Percentiles rank a stretch among this genome's conserved stretches.
These are phyloP conservation scores for Scaptodrosophila latifasciaeformis DNA, from an alignment of 2,888 invertebrate genomes.

Conservation along the genomic window DNA sequence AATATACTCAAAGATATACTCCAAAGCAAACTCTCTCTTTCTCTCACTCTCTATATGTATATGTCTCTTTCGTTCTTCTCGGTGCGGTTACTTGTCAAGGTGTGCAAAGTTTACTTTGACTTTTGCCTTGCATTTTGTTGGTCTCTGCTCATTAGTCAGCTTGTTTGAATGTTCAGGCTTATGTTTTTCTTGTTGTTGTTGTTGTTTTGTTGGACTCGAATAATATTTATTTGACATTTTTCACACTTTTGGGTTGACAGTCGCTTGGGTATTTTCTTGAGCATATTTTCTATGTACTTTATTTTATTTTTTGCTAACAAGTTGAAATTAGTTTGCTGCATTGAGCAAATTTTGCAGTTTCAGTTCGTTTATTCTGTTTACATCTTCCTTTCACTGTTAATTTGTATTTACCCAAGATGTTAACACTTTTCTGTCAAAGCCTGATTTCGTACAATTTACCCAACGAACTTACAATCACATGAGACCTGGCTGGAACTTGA, in stretches of 20 bases:
- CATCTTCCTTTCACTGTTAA: constrained; percentile 12
- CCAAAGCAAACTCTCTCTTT: no score
- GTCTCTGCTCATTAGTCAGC: constrained; percentile 52
- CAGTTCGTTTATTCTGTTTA: constrained; percentile 9
- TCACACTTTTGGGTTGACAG: constrained; percentile 52
- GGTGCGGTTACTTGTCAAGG: constrained; percentile 3
- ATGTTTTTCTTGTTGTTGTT: constrained; percentile 18
- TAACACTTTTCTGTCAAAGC: constrained; percentile 12
- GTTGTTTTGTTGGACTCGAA: constrained; percentile 26
- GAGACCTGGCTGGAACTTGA: no score
- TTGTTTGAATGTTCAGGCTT: constrained; percentile 26
- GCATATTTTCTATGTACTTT: constrained; percentile 17
- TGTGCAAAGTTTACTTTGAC: constrained; percentile 13
- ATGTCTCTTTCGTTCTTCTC: no score
- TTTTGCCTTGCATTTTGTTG: constrained; percentile 47
- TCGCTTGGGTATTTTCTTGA: constrained; percentile 29
- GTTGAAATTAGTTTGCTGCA: constrained; percentile 54
- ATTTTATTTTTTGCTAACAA: constrained; percentile 30
- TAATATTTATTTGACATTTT: constrained; percentile 59
- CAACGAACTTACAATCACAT: no score
- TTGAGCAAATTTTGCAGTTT: constrained; percentile 23
- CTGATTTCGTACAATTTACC: no score
- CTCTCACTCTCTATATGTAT: no score
- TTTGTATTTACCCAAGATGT: no score
- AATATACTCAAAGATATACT: no score